Conservation (phyloP, 2,888 invertebrate genomes). For the Tridacna crocea region DNA sequence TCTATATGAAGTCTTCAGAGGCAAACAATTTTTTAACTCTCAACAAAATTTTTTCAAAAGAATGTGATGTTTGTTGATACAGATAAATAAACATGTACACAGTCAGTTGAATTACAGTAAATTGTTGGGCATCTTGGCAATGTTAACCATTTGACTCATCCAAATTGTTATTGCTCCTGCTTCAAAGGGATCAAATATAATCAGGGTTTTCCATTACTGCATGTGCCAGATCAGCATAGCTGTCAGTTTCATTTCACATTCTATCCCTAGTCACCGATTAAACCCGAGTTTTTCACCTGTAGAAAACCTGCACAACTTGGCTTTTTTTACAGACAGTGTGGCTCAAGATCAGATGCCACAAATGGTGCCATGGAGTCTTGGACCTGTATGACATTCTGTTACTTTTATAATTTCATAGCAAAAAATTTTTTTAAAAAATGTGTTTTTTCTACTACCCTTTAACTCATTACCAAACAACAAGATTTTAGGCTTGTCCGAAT, state of each 20-base stretch:
- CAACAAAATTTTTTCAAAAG: too few species aligned
- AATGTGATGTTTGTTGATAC: too few species aligned
- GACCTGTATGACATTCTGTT: neutral
- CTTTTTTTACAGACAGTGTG: too few species aligned
- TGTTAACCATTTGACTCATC: constrained; percentile 5
- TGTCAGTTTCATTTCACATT: constrained; percentile 25
- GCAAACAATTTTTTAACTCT: too few species aligned
- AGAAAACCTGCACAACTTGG: too few species aligned
- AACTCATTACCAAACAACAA: too few species aligned
- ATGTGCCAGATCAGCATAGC: constrained; percentile 13
- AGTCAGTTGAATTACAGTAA: neutral
- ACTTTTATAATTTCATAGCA: neutral
- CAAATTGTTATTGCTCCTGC: constrained; percentile 22
- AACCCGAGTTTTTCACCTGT: neutral
- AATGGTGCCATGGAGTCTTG: too few species aligned
- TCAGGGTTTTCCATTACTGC: constrained; percentile 22
- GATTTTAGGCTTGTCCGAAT: too few species aligned
- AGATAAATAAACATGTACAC: neutral
- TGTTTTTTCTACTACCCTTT: too few species aligned
- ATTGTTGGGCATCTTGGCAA: neutral
- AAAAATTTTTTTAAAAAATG: too few species aligned
- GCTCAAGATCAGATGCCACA: too few species aligned
- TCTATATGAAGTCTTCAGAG: too few species aligned
- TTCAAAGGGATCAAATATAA: constrained; percentile 23
- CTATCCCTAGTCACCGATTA: constrained; percentile 9